Base-by-base conservation (phyloP, 2,113 vertebrate genomes). In the Syngnathoides biaculeatus region DNA sequence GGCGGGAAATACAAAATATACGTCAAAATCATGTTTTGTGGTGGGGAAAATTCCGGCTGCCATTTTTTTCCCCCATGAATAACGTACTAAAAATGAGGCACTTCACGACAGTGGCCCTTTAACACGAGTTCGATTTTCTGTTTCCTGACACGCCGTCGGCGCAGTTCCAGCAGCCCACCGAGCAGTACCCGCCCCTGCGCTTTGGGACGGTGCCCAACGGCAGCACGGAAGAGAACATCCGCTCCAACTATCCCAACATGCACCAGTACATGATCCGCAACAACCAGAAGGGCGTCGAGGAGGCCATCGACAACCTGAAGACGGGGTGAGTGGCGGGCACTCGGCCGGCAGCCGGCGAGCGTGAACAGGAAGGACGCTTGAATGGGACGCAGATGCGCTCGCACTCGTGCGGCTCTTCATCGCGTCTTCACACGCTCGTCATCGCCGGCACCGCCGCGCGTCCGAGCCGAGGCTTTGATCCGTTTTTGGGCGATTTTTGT, bases 221-320 rank as follows among this genome's bases (percentile, higher is more conserved):
- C 56, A 96, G 95, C 89, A 97, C 95, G 0, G 95, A 97, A 85
- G 95, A 96, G 84, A 97, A 97, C 79, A 97, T 97, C 65, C 94
- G 94, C 74, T 95, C 94, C 88, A 97, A 97, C 89, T 97, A 97
- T 63, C 94, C 94, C 47, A 94, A 93, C 85, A 97, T 97, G 95
- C 94, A 97, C 79, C 93, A 92, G 82, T 95, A 95, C 81, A 96
- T 96, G 95, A 92, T 94, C 77, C 93, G 93, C 47, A 94, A 95
- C 90, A 96, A 96, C 87, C 95, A 96, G 89, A 93, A 94, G 43
- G 92, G 94, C 0, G 95, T 96, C 62, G 95, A 96, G 83, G 95
- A 96, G 61, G 95, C 95, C 27, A 94, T 96, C 22, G 93, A 93
- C 0, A 95, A 97, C 86, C 93, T 96, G 22, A 96, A 96, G 88